These are phyloP conservation scores for Anolis carolinensis DNA, from an alignment of 2,113 vertebrate species.

Conservation along the genomic window DNA sequence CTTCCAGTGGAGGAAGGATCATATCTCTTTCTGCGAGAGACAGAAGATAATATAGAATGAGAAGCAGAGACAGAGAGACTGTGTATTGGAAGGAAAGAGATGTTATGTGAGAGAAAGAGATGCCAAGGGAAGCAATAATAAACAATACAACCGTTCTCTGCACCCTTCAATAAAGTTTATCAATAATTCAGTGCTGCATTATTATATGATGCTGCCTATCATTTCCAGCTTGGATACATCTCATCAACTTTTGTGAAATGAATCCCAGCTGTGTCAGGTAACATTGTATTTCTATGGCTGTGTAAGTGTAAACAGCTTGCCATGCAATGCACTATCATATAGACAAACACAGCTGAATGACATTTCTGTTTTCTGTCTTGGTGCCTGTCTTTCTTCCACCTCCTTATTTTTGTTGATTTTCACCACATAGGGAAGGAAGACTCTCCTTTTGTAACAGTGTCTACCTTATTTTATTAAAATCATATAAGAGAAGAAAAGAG, in stretches of 20 bases:
- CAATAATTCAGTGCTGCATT: neutral
- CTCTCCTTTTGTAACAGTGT: slow-evolving; percentile 1
- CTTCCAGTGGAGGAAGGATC: too few species aligned
- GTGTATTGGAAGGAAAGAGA: too few species aligned
- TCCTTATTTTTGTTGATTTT: slow-evolving; percentile 1
- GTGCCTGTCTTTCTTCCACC: neutral
- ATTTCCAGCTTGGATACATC: slow-evolving; percentile 7
- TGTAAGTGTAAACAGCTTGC: neutral
- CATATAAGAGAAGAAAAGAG: too few species aligned
- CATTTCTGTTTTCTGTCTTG: neutral
- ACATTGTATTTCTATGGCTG: neutral
- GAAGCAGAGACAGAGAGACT: neutral
- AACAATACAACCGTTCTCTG: neutral
- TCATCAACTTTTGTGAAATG: slow-evolving; percentile 25
- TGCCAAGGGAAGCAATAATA: too few species aligned
- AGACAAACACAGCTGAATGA: slow-evolving; percentile 44
- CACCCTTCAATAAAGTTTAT: rapidly evolving
- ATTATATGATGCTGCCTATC: rapidly evolving
- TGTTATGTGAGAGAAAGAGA: too few species aligned
- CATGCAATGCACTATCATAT: neutral
- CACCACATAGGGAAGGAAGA: slow-evolving; percentile 8
- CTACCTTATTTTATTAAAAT: slow-evolving; percentile 20
- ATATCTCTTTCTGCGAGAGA: too few species aligned
- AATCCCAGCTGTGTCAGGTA: slow-evolving; percentile 26
- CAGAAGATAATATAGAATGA: too few species aligned